Evolutionary conservation across 2,888 invertebrate species (phyloP).

Genomic region (Cataglyphis albicans): DNA sequence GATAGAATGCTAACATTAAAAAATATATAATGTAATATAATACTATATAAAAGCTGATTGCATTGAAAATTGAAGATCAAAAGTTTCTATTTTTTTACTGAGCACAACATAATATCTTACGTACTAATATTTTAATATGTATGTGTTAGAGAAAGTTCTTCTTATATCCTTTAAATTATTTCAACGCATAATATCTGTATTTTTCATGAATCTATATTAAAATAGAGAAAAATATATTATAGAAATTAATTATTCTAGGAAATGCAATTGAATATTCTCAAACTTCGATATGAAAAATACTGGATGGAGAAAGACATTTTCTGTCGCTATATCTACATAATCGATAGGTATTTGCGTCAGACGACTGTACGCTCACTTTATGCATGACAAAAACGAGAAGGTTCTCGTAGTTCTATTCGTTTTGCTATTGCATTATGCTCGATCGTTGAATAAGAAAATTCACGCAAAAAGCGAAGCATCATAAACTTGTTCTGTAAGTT

Average conservation of each 20-base stretch:
- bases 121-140: background rate
- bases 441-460: slow-evolving; percentile 23
- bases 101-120: background rate
- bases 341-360: slow-evolving; percentile 37
- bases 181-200: background rate
- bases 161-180: background rate
- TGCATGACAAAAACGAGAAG: slow-evolving; percentile 30
- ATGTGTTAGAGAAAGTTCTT: background rate
- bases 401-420: background rate
- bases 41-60: background rate
- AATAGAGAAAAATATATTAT: slow-evolving; percentile 11
- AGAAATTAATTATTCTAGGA: slow-evolving; percentile 4
- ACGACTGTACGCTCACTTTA: slow-evolving; percentile 13
- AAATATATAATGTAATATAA: background rate
- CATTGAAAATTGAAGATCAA: background rate
- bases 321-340: background rate
- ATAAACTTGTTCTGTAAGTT: background rate
- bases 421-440: slow-evolving; percentile 5
- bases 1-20: background rate
- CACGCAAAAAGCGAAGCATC: background rate
- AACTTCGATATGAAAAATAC: slow-evolving; percentile 9
- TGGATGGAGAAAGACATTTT: slow-evolving; percentile 20
- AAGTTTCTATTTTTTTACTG: background rate
- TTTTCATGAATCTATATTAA: background rate
- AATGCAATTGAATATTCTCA: slow-evolving; percentile 14